These are phyloP conservation scores for Ruditapes philippinarum DNA, from an alignment of 1,140 invertebrate species.

Conservation along the genomic window DNA sequence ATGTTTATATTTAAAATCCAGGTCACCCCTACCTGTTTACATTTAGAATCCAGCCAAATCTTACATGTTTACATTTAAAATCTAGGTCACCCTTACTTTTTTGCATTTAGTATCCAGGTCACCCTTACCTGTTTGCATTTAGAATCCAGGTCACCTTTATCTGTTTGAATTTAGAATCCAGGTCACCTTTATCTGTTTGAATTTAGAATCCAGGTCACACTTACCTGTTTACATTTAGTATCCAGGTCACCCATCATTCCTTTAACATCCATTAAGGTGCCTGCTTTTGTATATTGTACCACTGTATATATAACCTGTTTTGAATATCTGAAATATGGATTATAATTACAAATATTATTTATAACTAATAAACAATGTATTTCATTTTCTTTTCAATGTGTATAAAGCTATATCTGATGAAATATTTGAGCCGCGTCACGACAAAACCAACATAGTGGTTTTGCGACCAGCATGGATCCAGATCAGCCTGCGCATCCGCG, in stretches of 20 bases:
- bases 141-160: neutral
- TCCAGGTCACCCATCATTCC: neutral
- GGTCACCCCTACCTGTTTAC: too few species aligned
- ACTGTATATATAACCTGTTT: neutral
- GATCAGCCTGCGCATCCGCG: too few species aligned
- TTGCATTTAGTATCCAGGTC: too few species aligned
- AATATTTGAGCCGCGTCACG: too few species aligned
- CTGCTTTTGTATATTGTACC: conserved; percentile 52
- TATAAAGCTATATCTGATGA: too few species aligned
- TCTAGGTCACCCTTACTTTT: conserved; percentile 5
- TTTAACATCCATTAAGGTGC: neutral
- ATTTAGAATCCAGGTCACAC: neutral
- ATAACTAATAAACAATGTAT: too few species aligned
- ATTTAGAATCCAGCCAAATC: neutral
- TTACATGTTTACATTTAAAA: neutral
- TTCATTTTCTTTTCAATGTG: too few species aligned
- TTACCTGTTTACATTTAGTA: conserved; percentile 32
- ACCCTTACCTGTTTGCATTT: conserved; percentile 37
- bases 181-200: neutral
- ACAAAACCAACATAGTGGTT: too few species aligned
- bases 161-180: neutral
- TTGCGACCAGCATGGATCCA: too few species aligned
- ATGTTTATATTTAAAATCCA: too few species aligned
- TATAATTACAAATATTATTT: too few species aligned
- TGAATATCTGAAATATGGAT: neutral